A percentile compares a stretch with the other conserved stretches of the same genome.
Evolutionary conservation across 2,113 vertebrate genomes (phyloP).

Genomic region (Pogona vitticeps): DNA sequence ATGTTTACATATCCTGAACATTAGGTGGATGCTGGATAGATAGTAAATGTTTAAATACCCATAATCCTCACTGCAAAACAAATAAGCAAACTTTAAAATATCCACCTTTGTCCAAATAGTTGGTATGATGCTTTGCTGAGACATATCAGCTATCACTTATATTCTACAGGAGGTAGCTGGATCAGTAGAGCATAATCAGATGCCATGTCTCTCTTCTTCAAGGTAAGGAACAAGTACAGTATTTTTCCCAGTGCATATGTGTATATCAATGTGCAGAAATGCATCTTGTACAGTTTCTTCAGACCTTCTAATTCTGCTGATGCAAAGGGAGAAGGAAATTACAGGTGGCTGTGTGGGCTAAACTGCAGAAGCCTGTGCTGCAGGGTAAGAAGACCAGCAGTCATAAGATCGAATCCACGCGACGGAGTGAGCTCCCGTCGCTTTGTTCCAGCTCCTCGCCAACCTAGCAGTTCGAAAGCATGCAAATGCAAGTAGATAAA

Average conservation of each 20-base stretch:
- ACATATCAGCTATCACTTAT: constrained; percentile 12
- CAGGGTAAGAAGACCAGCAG: too few relatives aligned
- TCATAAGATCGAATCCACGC: too few relatives aligned
- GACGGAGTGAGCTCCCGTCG: too few relatives aligned
- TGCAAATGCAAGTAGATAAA: too few relatives aligned
- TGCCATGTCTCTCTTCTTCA: constrained; percentile 36
- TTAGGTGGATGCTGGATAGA: neutral
- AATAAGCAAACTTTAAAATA: too few relatives aligned
- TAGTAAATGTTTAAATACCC: constrained; percentile 11
- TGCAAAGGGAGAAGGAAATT: constrained; percentile 76
- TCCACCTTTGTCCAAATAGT: constrained; percentile 4
- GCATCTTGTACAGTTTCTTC: constrained; percentile 47
- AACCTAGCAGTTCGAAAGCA: too few relatives aligned
- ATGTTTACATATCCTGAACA: constrained; percentile 21
- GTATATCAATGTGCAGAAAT: constrained; percentile 48
- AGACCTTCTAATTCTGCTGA: constrained; percentile 72
- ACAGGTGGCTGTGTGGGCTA: constrained; percentile 76
- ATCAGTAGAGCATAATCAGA: neutral
- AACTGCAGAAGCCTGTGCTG: too few relatives aligned
- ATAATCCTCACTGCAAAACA: neutral
- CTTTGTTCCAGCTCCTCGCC: too few relatives aligned
- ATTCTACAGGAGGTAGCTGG: constrained; percentile 24
- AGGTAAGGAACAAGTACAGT: constrained; percentile 36
- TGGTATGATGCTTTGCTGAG: constrained; percentile 10
- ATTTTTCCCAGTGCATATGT: constrained; percentile 17